Conservation (phyloP, 1,140 invertebrate genomes). For the Drosophila virilis region DNA sequence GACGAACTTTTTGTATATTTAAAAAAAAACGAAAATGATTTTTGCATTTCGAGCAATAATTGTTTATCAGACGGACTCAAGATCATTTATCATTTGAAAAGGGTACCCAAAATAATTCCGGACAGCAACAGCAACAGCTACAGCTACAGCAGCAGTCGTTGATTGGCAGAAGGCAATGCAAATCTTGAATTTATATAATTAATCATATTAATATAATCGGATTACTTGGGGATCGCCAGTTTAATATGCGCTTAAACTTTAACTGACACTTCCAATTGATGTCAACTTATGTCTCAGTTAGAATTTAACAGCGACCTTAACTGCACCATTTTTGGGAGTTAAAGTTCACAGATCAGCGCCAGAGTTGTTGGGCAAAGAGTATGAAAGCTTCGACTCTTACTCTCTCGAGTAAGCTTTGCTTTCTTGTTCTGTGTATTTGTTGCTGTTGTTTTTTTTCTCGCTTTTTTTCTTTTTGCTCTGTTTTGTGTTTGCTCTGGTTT, state of each 20-base stretch:
- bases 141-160: slow-evolving; percentile 7
- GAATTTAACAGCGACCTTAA: slow-evolving; percentile 6
- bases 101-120: slow-evolving; percentile 4
- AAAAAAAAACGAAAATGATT: not conserved
- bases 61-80: slow-evolving; percentile 17
- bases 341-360: not conserved
- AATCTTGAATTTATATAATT: slow-evolving; percentile 43
- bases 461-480: slow-evolving; percentile 7
- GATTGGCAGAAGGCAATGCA: slow-evolving; percentile 33
- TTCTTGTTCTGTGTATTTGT: slow-evolving; percentile 11
- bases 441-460: slow-evolving; percentile 1
- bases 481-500: slow-evolving; percentile 45
- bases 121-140: not conserved
- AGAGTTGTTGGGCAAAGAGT: slow-evolving; percentile 20
- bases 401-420: slow-evolving; percentile 35
- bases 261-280: slow-evolving; percentile 28
- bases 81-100: slow-evolving; percentile 19
- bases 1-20: not conserved
- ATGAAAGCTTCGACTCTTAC: slow-evolving; percentile 40
- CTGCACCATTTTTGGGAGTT: slow-evolving; percentile 11
- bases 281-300: slow-evolving; percentile 32
- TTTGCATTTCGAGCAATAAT: slow-evolving; percentile 11
- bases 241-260: slow-evolving; percentile 32
- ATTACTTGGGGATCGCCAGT: slow-evolving; percentile 17
- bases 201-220: slow-evolving; percentile 51